A percentile compares a stretch with the other conserved stretches of the same genome.
phyloP scores from a whole-genome alignment of 2,888 invertebrate species.

The Clostera curtula region DNA sequence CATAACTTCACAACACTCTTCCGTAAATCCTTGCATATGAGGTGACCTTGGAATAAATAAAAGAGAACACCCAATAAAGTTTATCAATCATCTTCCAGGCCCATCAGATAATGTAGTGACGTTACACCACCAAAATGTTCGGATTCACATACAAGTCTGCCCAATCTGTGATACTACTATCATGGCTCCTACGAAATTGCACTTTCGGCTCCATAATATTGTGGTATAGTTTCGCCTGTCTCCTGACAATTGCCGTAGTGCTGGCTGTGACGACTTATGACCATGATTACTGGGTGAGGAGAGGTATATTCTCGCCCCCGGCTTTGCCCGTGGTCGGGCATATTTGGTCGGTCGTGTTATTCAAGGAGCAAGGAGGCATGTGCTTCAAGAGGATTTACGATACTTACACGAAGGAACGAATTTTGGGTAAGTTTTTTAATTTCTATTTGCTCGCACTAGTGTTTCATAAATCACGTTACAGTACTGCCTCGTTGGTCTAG shows the following conservation, averaged over 20 bases:
- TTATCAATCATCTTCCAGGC: conserved; percentile 8
- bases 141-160: conserved; percentile 51
- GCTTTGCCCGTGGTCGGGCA: conserved; percentile 60
- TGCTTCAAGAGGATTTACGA: conserved; percentile 63
- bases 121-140: conserved; percentile 43
- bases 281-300: conserved; percentile 56
- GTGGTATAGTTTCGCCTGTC: conserved; percentile 35
- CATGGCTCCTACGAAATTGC: conserved; percentile 43
- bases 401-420: conserved; percentile 43
- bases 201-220: conserved; percentile 39
- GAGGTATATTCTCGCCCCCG: conserved; percentile 58
- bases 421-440: conserved; percentile 47
- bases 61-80: no score
- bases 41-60: no score
- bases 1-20: no score
- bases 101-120: conserved; percentile 23
- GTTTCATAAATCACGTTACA: no score
- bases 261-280: conserved; percentile 52
- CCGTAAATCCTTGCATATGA: no score
- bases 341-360: conserved; percentile 49
- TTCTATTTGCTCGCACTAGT: conserved; percentile 5
- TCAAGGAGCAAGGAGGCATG: conserved; percentile 62
- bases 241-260: conserved; percentile 25
- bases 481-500: no score
- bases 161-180: conserved; percentile 34